Conservation (phyloP, 2,888 invertebrate genomes). For the Eupithecia pulchellata region DNA sequence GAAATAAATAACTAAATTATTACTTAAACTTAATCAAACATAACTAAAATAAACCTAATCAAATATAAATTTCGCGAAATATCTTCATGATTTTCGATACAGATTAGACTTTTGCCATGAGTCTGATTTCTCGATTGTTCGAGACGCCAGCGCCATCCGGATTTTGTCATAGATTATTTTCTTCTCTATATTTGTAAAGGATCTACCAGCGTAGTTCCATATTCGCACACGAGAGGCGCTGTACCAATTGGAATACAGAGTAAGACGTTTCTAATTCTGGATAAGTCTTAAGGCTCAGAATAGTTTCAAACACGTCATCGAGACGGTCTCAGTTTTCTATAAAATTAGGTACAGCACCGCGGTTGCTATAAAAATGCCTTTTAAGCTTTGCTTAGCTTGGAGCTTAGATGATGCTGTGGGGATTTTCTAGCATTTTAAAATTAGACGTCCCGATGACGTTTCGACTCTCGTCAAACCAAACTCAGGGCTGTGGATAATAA, state of each 20-base stretch:
- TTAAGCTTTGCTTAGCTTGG: too few species aligned
- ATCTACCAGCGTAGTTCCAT: background rate
- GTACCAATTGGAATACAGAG: background rate
- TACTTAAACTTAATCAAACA: slow-evolving; percentile 1
- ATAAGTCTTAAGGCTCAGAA: background rate
- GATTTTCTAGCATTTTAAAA: background rate
- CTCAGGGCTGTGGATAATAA: background rate
- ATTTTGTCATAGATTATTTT: too few species aligned
- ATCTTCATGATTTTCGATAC: slow-evolving; percentile 10
- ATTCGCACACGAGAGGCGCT: background rate
- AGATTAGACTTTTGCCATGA: background rate
- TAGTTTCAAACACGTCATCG: background rate
- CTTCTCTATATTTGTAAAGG: background rate
- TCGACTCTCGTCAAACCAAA: background rate
- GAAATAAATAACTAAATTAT: slow-evolving; percentile 23
- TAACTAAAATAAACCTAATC: slow-evolving; percentile 11
- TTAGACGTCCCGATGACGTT: background rate
- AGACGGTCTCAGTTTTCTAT: background rate
- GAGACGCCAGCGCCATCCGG: too few species aligned
- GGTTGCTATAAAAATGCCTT: too few species aligned
- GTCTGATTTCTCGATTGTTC: background rate
- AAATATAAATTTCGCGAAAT: background rate
- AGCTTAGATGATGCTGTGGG: too few species aligned
- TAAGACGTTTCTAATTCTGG: background rate
- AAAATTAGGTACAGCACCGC: background rate